A percentile compares a stretch with the other conserved stretches of the same genome.
These are phyloP conservation scores for Drosophila ustulata DNA, from an alignment of 2,888 invertebrate genomes.

Conservation along the genomic window DNA sequence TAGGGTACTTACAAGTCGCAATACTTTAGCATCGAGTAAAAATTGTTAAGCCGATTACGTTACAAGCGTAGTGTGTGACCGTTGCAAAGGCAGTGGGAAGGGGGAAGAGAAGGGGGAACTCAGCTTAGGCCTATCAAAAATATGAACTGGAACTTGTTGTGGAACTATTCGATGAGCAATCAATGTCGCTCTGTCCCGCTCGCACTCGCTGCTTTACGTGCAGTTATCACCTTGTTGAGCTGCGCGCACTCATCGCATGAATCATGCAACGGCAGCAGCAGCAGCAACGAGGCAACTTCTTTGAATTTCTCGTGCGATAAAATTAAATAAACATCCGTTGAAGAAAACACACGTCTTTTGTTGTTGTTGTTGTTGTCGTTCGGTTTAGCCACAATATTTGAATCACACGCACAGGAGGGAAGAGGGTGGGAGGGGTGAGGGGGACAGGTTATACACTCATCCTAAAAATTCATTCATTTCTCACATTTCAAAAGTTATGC, in stretches of 20 bases:
- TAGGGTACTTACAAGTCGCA: constrained; percentile 20
- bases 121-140: neutral
- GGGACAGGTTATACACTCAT: constrained; percentile 13
- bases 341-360: constrained; percentile 26
- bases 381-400: constrained; percentile 17
- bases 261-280: constrained; percentile 29
- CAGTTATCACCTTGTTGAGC: constrained; percentile 35
- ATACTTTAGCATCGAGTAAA: constrained; percentile 23
- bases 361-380: constrained; percentile 5
- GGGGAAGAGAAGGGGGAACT: neutral
- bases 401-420: constrained; percentile 31
- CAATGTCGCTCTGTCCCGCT: constrained; percentile 11
- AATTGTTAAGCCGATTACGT: constrained; percentile 52
- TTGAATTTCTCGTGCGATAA: constrained; percentile 62
- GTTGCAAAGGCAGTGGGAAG: neutral
- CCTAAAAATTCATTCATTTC: constrained; percentile 23
- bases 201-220: constrained; percentile 8
- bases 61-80: neutral
- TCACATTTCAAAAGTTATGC: constrained; percentile 10
- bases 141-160: constrained; percentile 14
- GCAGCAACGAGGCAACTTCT: constrained; percentile 49
- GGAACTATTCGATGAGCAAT: constrained; percentile 24
- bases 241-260: constrained; percentile 56
- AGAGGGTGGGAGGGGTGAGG: too few relatives aligned
- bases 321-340: constrained; percentile 67